phyloP scores from a whole-genome alignment of 2,797 vertebrate genomes.

The Lophotriccus pileatus region DNA sequence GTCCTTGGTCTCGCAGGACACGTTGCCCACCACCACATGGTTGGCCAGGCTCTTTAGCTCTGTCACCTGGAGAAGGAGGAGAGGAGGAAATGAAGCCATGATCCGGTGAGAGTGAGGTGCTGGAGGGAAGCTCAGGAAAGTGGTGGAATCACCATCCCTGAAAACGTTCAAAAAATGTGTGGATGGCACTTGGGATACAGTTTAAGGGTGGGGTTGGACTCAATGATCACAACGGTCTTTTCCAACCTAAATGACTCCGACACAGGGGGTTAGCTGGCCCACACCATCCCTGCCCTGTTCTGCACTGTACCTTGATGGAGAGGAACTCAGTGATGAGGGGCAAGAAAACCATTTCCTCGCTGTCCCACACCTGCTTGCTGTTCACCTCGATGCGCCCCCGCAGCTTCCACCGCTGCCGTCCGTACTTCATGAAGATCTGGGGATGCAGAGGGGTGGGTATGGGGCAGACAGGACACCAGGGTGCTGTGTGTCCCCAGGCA shows the following conservation, averaged over 20 bases:
- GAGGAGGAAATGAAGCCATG: background rate
- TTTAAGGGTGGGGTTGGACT: background rate
- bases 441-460: background rate
- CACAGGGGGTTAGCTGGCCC: background rate
- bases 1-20: conserved; percentile 96
- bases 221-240: background rate
- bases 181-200: background rate
- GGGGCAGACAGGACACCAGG: background rate
- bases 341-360: conserved; percentile 91
- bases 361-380: conserved; percentile 95
- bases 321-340: conserved; percentile 93
- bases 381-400: conserved; percentile 92
- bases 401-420: conserved; percentile 94
- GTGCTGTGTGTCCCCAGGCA: background rate
- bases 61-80: conserved; percentile 81
- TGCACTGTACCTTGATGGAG: conserved; percentile 88
- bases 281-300: background rate
- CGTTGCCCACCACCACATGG: conserved; percentile 92
- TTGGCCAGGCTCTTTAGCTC: conserved; percentile 94
- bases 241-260: background rate
- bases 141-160: background rate
- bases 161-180: background rate
- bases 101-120: background rate
- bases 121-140: background rate
- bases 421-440: conserved; percentile 95